These are phyloP conservation scores for Spondyliosoma cantharus DNA, from an alignment of 2,797 vertebrate genomes.

Conservation along the genomic window DNA sequence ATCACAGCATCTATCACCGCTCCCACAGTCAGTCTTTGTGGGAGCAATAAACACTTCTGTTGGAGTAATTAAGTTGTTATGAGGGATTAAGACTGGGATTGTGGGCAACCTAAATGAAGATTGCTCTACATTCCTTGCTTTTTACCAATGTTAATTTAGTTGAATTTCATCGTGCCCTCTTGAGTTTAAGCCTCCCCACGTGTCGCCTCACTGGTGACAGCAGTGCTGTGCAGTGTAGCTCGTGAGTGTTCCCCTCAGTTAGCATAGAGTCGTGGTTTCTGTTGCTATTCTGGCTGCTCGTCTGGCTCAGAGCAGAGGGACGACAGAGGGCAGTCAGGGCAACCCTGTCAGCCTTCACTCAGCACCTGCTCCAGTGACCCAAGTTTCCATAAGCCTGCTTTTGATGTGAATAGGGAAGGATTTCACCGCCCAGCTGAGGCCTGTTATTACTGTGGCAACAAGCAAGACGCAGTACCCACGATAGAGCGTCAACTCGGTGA, in stretches of 20 bases:
- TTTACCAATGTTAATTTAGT: not conserved
- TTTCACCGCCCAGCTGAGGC: conserved; percentile 62
- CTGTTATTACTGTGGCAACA: conserved; percentile 68
- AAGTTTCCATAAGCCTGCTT: conserved; percentile 53
- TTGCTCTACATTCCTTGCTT: not conserved
- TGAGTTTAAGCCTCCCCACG: not conserved
- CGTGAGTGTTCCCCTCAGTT: conserved; percentile 8
- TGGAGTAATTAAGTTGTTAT: not conserved
- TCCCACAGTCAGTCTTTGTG: not conserved
- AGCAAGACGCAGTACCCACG: conserved; percentile 47
- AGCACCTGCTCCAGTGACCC: conserved; percentile 59
- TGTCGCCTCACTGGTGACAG: not conserved
- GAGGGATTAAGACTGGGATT: not conserved
- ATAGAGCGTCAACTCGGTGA: conserved; percentile 2
- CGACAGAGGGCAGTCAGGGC: conserved; percentile 42
- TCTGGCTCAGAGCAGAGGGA: conserved; percentile 43
- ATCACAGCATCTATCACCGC: not conserved
- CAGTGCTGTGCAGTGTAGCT: not conserved
- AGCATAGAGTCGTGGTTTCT: conserved; percentile 34
- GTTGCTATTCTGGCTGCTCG: conserved; percentile 55
- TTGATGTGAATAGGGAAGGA: conserved; percentile 67
- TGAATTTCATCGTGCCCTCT: not conserved
- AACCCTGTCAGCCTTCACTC: conserved; percentile 59
- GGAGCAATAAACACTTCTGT: not conserved
- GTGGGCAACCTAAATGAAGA: conserved; percentile 2